Evolutionary conservation across 2,797 vertebrate genomes (phyloP), one percentile per base, ranked within the genome.

Genomic region (Pipistrellus kuhlii): DNA sequence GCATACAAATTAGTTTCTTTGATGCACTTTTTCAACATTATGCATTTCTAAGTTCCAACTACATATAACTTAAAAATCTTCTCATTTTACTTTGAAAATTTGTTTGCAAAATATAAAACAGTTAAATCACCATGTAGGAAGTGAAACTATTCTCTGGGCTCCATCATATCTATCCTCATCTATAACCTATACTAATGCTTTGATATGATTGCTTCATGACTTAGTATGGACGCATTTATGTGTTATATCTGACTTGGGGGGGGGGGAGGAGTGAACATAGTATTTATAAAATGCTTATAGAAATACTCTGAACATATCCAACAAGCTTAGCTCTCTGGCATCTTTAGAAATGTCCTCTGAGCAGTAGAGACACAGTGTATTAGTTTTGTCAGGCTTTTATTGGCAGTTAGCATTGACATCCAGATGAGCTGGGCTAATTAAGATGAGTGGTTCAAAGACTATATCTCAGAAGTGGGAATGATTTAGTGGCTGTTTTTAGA

Each of bases 21-120:
- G 7, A 81, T 2, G 38, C 88, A 72, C 6, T 69, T 93, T 80
- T 88, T 57, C 30, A 90, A 48, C 44, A 25, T 90, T 77, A 20
- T 69, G 15, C 15, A 46, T 90, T 88, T 94, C n/a, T 81, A 93
- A 77, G 14, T 30, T 15, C 10, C 10, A 85, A 27, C 64, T 81
- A 30, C 64, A 32, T 87, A 32, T 48, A 85, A 48, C 18, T 25
- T 32, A 20, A 27, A 78, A 72, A 66, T 44, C 15, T 55, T 85
- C n/a, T 82, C 5, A n/a, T 78, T 90, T 78, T 73, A 85, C 13
- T 46, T 11, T 91, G 78, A 87, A 85, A 78, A 51, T 21, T 57
- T 69, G 23, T 85, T 93, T 83, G 75, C 69, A 77, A 92, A 77
- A 64, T 64, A 8, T 41, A 66, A 38, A 89, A 38, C 20, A 81